These are phyloP conservation scores for Bostrychus sinensis DNA, from an alignment of 2,113 vertebrate genomes.

Conservation along the genomic window DNA sequence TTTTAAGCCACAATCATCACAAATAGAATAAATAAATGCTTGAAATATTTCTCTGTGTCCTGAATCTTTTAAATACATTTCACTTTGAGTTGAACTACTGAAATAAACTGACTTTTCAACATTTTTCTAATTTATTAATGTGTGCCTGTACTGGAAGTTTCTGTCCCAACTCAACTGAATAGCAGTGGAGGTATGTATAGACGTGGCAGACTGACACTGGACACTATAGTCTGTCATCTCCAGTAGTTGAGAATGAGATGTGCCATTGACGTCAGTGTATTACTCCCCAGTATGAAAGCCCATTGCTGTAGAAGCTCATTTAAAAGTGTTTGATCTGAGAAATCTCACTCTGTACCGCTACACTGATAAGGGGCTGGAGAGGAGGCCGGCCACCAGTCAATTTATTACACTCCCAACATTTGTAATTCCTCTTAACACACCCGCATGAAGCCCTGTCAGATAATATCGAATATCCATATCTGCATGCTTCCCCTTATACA, in stretches of 20 bases:
- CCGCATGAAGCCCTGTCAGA: conserved; percentile 55
- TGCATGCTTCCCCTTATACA: conserved; percentile 55
- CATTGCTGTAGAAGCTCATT: conserved; percentile 14
- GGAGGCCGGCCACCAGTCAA: conserved; percentile 41
- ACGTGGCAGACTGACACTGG: no score
- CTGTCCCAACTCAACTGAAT: no score
- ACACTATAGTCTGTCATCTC: neutral
- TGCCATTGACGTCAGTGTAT: conserved; percentile 4
- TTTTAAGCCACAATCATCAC: no score
- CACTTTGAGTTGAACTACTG: no score
- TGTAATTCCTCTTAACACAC: conserved; percentile 63
- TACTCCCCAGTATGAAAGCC: neutral
- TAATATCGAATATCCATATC: conserved; percentile 73
- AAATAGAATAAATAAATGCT: no score
- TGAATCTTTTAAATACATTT: no score
- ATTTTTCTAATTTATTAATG: no score
- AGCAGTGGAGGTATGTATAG: no score
- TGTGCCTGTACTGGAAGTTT: no score
- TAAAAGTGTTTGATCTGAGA: conserved; percentile 13
- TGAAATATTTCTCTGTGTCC: no score
- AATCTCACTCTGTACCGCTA: conserved; percentile 21
- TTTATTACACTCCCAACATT: conserved; percentile 62
- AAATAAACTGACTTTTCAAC: no score
- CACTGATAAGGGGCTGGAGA: conserved; percentile 25
- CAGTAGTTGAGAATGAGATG: neutral